phyloP scores from a whole-genome alignment of 2,113 vertebrate genomes.

The Podocnemis expansa region DNA sequence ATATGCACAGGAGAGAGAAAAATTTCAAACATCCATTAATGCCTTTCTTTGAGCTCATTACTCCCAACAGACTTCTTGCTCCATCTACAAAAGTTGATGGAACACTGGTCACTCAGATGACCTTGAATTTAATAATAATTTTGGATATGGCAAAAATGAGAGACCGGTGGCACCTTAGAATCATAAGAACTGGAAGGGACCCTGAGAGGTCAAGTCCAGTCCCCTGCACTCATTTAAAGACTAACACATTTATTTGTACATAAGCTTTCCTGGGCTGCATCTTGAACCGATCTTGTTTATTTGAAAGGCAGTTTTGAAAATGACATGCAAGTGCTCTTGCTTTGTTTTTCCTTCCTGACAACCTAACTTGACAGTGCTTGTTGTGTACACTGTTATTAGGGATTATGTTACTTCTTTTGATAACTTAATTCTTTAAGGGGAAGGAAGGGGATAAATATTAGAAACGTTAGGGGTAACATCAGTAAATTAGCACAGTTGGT shows the following conservation, averaged over 20 bases:
- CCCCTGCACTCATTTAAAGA: no score
- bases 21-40: not conserved
- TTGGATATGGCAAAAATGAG: no score
- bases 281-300: not conserved
- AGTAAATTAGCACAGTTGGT: not conserved
- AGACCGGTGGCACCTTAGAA: no score
- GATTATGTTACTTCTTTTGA: not conserved
- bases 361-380: not conserved
- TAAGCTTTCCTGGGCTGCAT: no score
- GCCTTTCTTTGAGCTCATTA: not conserved
- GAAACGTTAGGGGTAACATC: not conserved
- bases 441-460: not conserved
- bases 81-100: not conserved
- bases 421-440: not conserved
- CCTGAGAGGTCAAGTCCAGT: no score
- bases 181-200: no score
- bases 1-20: not conserved
- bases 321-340: not conserved
- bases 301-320: not conserved
- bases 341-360: not conserved
- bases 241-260: no score
- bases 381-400: not conserved
- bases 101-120: accelerated
- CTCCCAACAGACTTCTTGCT: not conserved
- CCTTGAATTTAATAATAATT: not conserved